These are phyloP conservation scores for Epicauta chinensis DNA, from an alignment of 1,140 invertebrate genomes.

Conservation along the genomic window DNA sequence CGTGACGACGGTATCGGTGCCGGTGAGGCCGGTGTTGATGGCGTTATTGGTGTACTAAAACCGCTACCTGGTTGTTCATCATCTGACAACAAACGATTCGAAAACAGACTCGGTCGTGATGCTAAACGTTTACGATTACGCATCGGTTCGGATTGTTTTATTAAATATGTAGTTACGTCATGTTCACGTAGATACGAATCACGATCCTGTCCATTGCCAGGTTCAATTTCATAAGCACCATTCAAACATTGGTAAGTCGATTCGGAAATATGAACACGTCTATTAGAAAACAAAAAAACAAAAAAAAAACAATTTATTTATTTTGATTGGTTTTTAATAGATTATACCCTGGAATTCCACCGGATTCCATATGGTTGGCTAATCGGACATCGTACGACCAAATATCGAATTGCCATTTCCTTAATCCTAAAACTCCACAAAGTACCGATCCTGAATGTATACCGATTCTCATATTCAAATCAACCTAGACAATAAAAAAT, in stretches of 20 bases:
- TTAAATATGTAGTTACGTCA: conserved; percentile 87
- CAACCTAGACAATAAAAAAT: conserved; percentile 55
- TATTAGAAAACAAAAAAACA: conserved; percentile 46
- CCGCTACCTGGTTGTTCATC: conserved; percentile 43
- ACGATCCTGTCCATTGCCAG: conserved; percentile 77
- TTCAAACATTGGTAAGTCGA: conserved; percentile 79
- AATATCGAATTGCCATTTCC: conserved; percentile 97
- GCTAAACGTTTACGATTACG: conserved; percentile 50
- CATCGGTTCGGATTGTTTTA: conserved; percentile 74
- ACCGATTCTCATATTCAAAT: conserved; percentile 92
- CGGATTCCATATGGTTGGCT: conserved; percentile 96
- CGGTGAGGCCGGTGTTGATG: conserved; percentile 41
- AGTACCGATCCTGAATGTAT: conserved; percentile 92
- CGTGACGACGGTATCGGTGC: conserved; percentile 36
- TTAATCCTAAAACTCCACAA: conserved; percentile 86
- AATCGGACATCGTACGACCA: conserved; percentile 97
- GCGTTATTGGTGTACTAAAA: conserved; percentile 41
- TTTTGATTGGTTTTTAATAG: not conserved
- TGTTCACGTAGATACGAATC: conserved; percentile 83
- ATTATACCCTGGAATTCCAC: conserved; percentile 81
- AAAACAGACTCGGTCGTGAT: conserved; percentile 48
- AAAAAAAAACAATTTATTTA: conserved; percentile 5
- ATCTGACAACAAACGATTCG: conserved; percentile 48
- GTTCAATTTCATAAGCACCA: conserved; percentile 87
- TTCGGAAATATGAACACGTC: conserved; percentile 86